phyloP scores from a whole-genome alignment of 2,888 invertebrate species.

The Drosophila austrosaltans region DNA sequence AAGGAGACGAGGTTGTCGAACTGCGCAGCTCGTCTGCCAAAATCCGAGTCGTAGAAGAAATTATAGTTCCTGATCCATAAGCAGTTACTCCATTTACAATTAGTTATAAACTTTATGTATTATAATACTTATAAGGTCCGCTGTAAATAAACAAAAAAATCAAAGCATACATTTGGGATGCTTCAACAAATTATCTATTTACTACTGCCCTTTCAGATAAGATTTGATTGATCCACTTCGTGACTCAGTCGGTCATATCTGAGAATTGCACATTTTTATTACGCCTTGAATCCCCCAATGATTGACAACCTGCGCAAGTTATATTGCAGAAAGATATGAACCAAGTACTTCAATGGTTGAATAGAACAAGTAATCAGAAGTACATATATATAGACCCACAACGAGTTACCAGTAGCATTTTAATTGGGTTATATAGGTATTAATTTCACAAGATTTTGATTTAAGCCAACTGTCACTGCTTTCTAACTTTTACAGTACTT shows the following conservation, averaged over 20 bases:
- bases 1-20: conserved; percentile 63
- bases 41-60: conserved; percentile 54
- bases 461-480: too few relatives aligned
- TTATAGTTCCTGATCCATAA: conserved; percentile 17
- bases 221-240: not conserved
- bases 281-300: not conserved
- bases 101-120: conserved; percentile 16
- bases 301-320: not conserved
- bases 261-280: not conserved
- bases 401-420: not conserved
- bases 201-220: not conserved
- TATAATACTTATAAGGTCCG: conserved; percentile 24
- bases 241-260: conserved; percentile 8
- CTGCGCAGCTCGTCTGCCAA: conserved; percentile 42
- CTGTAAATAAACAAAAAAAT: conserved; percentile 22
- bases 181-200: not conserved
- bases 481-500: too few relatives aligned
- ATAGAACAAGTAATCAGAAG: not conserved
- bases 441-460: not conserved
- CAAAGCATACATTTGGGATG: conserved; percentile 42
- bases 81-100: not conserved
- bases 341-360: not conserved
- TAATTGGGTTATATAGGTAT: not conserved
- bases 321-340: not conserved
- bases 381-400: not conserved